Evolutionary conservation across 2,797 vertebrate genomes (phyloP).

Genomic region (Myiothlypis coronata): DNA sequence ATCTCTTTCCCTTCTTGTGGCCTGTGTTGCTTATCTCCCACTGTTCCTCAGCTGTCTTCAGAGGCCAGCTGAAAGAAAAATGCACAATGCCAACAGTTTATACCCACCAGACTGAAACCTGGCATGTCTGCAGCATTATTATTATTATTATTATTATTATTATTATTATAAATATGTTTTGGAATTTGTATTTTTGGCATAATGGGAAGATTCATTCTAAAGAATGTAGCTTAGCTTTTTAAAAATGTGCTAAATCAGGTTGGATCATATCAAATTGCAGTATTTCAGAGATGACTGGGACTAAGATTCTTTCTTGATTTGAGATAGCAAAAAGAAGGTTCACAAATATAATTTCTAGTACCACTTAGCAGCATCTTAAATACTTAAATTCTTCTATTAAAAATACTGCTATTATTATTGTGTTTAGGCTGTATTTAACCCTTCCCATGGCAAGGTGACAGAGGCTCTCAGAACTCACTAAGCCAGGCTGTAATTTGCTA

Average conservation of each 20-base stretch:
- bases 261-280: not conserved
- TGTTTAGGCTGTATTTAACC: not conserved
- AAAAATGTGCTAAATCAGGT: not conserved
- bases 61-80: not conserved
- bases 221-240: not conserved
- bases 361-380: not conserved
- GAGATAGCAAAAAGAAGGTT: not conserved
- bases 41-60: not conserved
- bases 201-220: not conserved
- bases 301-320: not conserved
- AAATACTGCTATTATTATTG: not conserved
- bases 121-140: not conserved
- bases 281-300: not conserved
- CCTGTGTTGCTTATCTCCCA: not conserved
- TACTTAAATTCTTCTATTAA: not conserved
- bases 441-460: not conserved
- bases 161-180: not conserved
- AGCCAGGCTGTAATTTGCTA: not conserved
- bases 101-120: not conserved
- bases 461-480: not conserved
- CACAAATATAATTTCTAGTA: not conserved
- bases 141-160: not conserved
- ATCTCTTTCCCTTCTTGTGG: not conserved
- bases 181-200: slow-evolving; percentile 8
- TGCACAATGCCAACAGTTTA: not conserved